Base-by-base conservation (phyloP, 2,113 vertebrate genomes). In the Grammomys dolichurus region DNA sequence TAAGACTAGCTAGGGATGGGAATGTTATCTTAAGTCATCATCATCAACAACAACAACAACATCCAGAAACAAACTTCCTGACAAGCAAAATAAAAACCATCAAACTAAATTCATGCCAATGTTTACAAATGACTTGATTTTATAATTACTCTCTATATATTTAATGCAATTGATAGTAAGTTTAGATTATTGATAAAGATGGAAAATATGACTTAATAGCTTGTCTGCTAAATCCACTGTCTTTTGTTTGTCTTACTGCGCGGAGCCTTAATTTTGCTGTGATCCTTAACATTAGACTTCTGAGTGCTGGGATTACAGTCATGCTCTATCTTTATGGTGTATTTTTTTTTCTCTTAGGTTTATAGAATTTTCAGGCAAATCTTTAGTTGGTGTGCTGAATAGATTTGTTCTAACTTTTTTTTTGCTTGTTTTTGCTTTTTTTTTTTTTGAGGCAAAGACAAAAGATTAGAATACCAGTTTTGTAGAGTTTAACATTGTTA, bases 301-400 rank as follows among this genome's bases (percentile, higher is more conserved):
- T 84, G 26, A n/a, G 20, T 73, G 12, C 93, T 87, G 33, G 36
- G 51, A 31, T 88, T 73, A 26, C 36, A 72, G 67, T n/a, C 69
- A 73, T 88, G 65, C 36, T 20, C 13, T 56, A 13, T 48, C 40
- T 82, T 94, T 95, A 48, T 40, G 20, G 17, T 82, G 40, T 72
- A n/a, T 72, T 90, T 67, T 78, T 84, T 87, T 91, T 82, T 86
- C 10, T 54, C 40, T 96, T 90, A 94, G 48, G 54, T 92, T 92
- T 28, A 81, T 76, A 93, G 91, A 81, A n/a, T 73, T 93, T 94
- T 58, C n/a, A 93, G 51, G 69, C 87, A 91, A 89, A 96, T 70
- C 60, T 78, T 93, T 96, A 92, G 33, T 89, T 82, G 84, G 70
- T 94, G 60, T 76, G 40, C 93, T 95, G 40, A 12, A 1, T 89